Evolutionary conservation across 2,113 vertebrate genomes (phyloP).

Genomic region (Phycodurus eques): DNA sequence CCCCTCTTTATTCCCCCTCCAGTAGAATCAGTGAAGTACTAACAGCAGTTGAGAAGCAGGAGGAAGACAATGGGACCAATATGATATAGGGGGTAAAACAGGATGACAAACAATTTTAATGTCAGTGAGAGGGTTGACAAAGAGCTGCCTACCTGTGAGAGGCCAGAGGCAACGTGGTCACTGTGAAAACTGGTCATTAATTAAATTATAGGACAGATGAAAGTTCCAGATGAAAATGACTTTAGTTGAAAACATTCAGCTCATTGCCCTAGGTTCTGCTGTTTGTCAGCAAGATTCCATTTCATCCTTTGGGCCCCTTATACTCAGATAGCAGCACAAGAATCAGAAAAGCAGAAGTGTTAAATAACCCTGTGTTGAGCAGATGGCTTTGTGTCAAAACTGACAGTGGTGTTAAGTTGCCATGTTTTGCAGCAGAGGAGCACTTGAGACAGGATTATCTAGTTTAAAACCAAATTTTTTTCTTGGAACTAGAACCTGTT

Average conservation of each 20-base stretch:
- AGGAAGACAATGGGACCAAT: neutral
- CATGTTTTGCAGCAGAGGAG: conserved; percentile 31
- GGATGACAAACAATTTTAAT: too few species aligned
- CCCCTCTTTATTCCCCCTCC: too few species aligned
- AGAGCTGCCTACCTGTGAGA: neutral
- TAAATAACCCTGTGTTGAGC: conserved; percentile 36
- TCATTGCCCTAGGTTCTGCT: too few species aligned
- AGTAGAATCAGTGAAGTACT: too few species aligned
- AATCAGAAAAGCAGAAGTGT: conserved; percentile 7
- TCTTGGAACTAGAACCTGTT: conserved; percentile 8
- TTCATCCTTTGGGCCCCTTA: conserved; percentile 8
- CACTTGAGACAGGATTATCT: conserved; percentile 33
- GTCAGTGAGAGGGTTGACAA: too few species aligned
- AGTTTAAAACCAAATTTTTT: conserved; percentile 20
- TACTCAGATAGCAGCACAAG: conserved; percentile 42
- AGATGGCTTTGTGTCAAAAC: conserved; percentile 45
- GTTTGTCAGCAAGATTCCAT: neutral
- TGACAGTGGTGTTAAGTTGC: conserved; percentile 30
- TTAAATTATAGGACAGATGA: too few species aligned
- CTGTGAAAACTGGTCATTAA: too few species aligned
- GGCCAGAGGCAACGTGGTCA: conserved; percentile 4
- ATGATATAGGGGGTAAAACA: neutral
- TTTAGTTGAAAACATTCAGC: conserved; percentile 7
- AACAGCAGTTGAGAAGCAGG: conserved; percentile 16
- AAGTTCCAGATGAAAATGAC: neutral